Conservation (phyloP, 2,113 vertebrate genomes). For the Hemichromis elongatus region DNA sequence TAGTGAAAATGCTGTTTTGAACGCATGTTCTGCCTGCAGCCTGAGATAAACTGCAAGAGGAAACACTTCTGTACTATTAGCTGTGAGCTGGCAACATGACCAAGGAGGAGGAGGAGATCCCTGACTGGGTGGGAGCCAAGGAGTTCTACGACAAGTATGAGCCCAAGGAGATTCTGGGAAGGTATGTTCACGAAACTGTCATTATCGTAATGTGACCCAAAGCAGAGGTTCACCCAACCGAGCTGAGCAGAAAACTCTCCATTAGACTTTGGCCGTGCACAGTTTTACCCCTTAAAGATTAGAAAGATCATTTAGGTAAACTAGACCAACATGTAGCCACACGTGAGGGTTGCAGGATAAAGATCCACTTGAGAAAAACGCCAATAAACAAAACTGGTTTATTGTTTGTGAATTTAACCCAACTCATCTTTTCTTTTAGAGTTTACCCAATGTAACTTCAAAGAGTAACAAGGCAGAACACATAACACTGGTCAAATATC, state of each 20-base stretch:
- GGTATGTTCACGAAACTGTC: slow-evolving; percentile 42
- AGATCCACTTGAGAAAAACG: not conserved
- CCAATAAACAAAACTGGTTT: not conserved
- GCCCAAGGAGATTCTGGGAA: slow-evolving; percentile 86
- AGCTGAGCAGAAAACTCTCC: not conserved
- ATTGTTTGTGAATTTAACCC: not conserved
- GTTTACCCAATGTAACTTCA: not conserved
- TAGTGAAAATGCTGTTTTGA: not conserved
- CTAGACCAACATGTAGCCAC: not conserved
- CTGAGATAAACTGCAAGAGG: not conserved
- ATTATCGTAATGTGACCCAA: not conserved
- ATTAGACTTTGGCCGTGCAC: not conserved
- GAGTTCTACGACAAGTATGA: slow-evolving; percentile 96
- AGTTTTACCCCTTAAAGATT: not conserved
- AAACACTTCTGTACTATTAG: not conserved
- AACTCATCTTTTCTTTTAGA: not conserved
- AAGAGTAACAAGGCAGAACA: not conserved
- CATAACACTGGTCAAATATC: not conserved
- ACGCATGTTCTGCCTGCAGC: not conserved
- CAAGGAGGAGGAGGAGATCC: slow-evolving; percentile 81
- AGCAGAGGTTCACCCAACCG: not conserved
- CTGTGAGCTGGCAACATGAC: slow-evolving; percentile 57
- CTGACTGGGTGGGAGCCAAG: slow-evolving; percentile 82
- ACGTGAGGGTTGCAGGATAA: not conserved
- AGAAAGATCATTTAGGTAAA: not conserved